Conservation (phyloP, 2,888 invertebrate species). For the Pandemis corylana region DNA sequence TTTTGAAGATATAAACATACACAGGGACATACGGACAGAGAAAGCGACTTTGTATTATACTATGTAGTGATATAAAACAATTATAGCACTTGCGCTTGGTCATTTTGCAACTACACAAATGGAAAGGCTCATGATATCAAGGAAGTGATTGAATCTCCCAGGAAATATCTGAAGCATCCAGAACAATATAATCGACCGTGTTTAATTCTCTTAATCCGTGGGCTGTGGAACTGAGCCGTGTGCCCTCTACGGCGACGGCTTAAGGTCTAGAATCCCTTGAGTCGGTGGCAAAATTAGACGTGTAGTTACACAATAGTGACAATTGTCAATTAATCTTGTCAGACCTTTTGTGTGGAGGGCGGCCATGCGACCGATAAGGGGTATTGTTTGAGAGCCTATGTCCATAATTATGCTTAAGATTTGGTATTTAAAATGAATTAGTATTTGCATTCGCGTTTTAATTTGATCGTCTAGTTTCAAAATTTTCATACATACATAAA, state of each 20-base stretch:
- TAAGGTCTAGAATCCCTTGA: conserved; percentile 19
- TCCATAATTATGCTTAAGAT: conserved; percentile 36
- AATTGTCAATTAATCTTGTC: conserved; percentile 46
- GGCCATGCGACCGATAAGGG: conserved; percentile 36
- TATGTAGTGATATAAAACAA: no score
- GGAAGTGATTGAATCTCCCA: not conserved
- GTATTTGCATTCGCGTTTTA: not conserved
- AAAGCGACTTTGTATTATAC: no score
- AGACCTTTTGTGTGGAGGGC: conserved; percentile 34
- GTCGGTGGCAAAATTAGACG: conserved; percentile 18
- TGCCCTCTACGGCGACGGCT: not conserved
- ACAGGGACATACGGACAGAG: no score
- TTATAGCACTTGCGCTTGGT: no score
- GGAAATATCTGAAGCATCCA: not conserved
- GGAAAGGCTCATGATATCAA: no score
- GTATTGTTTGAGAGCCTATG: conserved; percentile 29
- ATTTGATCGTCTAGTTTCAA: no score
- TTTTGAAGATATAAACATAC: no score
- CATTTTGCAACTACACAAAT: no score
- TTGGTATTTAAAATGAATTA: conserved; percentile 21
- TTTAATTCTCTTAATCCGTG: conserved; percentile 10
- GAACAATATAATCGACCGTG: conserved; percentile 1
- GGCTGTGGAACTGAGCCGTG: not conserved
- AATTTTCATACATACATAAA: no score
- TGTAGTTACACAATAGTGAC: conserved; percentile 43